Percentiles rank a stretch among this genome's conserved stretches.
Evolutionary conservation across 37 sponge, comb jelly and placozoan species (phyloP).

Genomic region (Axinella damicornis): DNA sequence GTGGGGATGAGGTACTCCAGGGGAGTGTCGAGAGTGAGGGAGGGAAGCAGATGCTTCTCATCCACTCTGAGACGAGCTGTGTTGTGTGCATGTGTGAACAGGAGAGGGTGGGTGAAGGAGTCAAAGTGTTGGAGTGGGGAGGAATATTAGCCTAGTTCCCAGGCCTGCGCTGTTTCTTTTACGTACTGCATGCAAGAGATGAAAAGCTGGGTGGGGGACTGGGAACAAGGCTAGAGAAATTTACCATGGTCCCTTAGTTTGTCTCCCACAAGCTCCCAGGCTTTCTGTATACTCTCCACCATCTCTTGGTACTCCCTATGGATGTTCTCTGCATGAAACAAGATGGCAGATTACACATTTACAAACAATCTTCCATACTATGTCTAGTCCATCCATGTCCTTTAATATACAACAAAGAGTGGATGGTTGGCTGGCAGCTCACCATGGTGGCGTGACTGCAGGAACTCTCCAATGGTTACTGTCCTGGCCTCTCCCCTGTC

Average conservation of each 20-base stretch:
- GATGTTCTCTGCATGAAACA: slow-evolving; percentile 13
- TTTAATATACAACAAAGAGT: too few relatives aligned
- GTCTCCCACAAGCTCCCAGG: slow-evolving; percentile 61
- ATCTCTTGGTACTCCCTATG: slow-evolving; percentile 3
- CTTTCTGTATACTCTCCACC: slow-evolving; percentile 36
- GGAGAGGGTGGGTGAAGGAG: too few relatives aligned
- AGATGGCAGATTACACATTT: too few relatives aligned
- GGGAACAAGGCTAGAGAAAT: too few relatives aligned
- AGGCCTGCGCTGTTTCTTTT: too few relatives aligned
- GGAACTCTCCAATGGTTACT: slow-evolving; percentile 48
- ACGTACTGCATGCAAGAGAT: too few relatives aligned
- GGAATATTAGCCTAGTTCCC: too few relatives aligned
- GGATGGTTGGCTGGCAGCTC: background rate
- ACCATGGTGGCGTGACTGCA: slow-evolving; percentile 13
- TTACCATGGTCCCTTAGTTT: slow-evolving; percentile 50
- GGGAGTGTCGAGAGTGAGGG: slow-evolving; percentile 24
- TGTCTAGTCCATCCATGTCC: too few relatives aligned
- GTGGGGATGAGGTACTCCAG: slow-evolving; percentile 77
- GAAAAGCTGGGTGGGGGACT: too few relatives aligned
- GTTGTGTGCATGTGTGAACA: too few relatives aligned
- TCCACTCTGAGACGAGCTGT: slow-evolving; percentile 54
- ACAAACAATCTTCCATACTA: too few relatives aligned
- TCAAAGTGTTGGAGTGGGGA: too few relatives aligned
- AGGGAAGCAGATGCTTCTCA: slow-evolving; percentile 18
- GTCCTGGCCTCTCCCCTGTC: slow-evolving; percentile 17